phyloP scores from a whole-genome alignment of 1,140 invertebrate genomes.

The Halictus rubicundus region DNA sequence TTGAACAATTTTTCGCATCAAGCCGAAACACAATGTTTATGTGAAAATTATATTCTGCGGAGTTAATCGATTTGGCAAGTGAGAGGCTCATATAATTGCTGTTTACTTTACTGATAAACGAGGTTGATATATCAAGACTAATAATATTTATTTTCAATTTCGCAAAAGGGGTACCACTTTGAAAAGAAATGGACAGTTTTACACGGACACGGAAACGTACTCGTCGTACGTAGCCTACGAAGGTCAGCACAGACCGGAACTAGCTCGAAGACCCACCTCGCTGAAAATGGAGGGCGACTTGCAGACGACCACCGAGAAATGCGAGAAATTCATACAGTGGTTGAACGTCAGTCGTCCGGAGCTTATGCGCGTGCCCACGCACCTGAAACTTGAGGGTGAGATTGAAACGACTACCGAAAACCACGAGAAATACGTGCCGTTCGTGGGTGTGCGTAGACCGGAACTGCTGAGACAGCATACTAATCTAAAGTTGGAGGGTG shows the following conservation, averaged over 20 bases:
- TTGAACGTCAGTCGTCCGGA: conserved; percentile 76
- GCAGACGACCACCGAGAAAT: conserved; percentile 79
- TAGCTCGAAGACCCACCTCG: conserved; percentile 79
- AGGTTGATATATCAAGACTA: too few relatives aligned
- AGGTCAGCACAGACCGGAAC: conserved; percentile 75
- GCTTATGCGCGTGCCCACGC: conserved; percentile 74
- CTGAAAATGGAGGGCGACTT: conserved; percentile 81
- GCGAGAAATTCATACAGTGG: conserved; percentile 81
- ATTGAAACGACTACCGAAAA: conserved; percentile 80
- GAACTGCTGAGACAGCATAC: conserved; percentile 74
- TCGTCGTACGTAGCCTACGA: conserved; percentile 74
- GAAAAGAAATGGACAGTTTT: conserved; percentile 69
- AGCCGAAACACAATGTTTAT: too few relatives aligned
- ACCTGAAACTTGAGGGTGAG: conserved; percentile 80
- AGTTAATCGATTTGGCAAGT: too few relatives aligned
- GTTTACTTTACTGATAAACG: too few relatives aligned
- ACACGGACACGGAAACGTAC: conserved; percentile 71
- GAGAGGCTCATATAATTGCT: too few relatives aligned
- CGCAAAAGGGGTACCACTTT: conserved; percentile 55
- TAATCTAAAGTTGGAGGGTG: conserved; percentile 77
- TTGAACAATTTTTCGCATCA: too few relatives aligned
- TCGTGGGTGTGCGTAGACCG: conserved; percentile 73
- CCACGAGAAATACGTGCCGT: conserved; percentile 80
- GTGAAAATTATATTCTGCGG: too few relatives aligned
- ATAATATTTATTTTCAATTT: neutral